These are phyloP conservation scores for Nemapogon koenigi DNA, from an alignment of 2,888 invertebrate genomes.

Conservation along the genomic window DNA sequence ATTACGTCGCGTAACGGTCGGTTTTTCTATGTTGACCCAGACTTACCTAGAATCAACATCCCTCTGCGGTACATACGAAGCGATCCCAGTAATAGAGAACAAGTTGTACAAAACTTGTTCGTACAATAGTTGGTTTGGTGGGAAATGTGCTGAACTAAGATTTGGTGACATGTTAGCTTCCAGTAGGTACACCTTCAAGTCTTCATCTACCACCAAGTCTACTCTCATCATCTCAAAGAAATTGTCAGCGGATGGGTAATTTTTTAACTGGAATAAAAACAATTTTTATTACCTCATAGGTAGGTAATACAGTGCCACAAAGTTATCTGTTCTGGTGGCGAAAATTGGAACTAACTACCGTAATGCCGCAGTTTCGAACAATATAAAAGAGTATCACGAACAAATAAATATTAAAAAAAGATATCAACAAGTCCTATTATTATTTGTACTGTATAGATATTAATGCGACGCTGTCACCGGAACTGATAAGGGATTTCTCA, in stretches of 20 bases:
- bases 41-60: conserved; percentile 44
- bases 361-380: too few relatives aligned
- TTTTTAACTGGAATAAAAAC: conserved; percentile 35
- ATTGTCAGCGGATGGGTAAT: conserved; percentile 63
- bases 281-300: too few relatives aligned
- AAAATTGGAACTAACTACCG: too few relatives aligned
- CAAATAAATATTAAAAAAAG: too few relatives aligned
- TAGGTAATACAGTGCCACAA: too few relatives aligned
- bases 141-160: conserved; percentile 90
- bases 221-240: conserved; percentile 97
- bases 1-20: background rate
- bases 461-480: too few relatives aligned
- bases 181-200: conserved; percentile 85
- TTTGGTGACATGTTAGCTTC: conserved; percentile 99
- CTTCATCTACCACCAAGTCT: conserved; percentile 90
- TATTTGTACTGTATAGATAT: too few relatives aligned
- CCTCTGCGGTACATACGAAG: conserved; percentile 45
- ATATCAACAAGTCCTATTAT: too few relatives aligned
- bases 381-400: too few relatives aligned
- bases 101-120: conserved; percentile 91
- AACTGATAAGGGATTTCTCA: too few relatives aligned
- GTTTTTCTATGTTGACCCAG: conserved; percentile 6
- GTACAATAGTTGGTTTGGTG: conserved; percentile 86
- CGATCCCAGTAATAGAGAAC: conserved; percentile 80
- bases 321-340: too few relatives aligned